Evolutionary conservation across 2,797 vertebrate genomes (phyloP).

Genomic region (Danio kyathit): DNA sequence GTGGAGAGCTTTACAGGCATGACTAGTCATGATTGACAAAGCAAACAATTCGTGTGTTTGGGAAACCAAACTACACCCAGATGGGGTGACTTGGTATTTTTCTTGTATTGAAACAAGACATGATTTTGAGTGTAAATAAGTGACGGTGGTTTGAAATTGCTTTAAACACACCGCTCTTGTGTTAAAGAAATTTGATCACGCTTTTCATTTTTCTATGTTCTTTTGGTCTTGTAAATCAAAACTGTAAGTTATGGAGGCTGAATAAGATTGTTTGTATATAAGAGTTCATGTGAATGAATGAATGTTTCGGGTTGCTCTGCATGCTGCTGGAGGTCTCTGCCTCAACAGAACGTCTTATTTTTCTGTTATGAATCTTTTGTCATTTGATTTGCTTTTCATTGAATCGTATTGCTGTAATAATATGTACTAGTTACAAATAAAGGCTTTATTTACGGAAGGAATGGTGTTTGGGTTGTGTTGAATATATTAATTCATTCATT

Average conservation of each 20-base stretch:
- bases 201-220: background rate
- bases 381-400: conserved; percentile 2
- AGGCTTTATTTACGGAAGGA: background rate
- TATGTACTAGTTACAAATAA: conserved; percentile 48
- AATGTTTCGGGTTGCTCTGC: background rate
- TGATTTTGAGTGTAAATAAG: conserved; percentile 36
- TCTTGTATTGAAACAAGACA: conserved; percentile 55
- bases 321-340: background rate
- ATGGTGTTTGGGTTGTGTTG: background rate
- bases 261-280: conserved; percentile 8
- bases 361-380: background rate
- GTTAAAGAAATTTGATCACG: conserved; percentile 2
- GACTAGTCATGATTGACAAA: background rate
- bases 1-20: background rate
- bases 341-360: background rate
- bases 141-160: background rate
- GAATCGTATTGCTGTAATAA: conserved; percentile 15
- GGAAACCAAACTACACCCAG: conserved; percentile 40
- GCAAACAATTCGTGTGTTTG: conserved; percentile 42
- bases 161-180: conserved; percentile 17
- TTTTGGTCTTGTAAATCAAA: background rate
- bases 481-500: too few relatives aligned
- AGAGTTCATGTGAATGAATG: background rate
- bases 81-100: conserved; percentile 18
- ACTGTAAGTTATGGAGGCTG: background rate